phyloP scores from a whole-genome alignment of 1,140 invertebrate species.

The Pissodes strobi region DNA sequence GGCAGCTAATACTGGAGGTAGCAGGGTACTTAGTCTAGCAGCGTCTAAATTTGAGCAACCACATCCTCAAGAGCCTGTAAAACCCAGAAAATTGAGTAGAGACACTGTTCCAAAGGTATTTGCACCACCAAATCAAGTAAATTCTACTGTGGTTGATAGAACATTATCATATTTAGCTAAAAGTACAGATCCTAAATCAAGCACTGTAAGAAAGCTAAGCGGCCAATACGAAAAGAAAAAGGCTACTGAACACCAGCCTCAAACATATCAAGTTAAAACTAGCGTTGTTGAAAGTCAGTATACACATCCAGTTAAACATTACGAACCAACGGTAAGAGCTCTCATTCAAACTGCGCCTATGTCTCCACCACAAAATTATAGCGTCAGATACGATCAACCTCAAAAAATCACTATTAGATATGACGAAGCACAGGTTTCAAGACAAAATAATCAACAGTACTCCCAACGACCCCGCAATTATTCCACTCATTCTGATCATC shows the following conservation, averaged over 20 bases:
- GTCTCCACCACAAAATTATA: constrained; percentile 18
- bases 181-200: constrained; percentile 32
- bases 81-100: constrained; percentile 44
- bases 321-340: constrained; percentile 7
- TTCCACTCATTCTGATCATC: constrained; percentile 9
- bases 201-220: constrained; percentile 50
- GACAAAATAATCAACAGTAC: neutral
- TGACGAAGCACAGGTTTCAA: too few relatives aligned
- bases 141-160: constrained; percentile 7
- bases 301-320: constrained; percentile 14
- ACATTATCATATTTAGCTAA: constrained; percentile 19
- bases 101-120: constrained; percentile 23
- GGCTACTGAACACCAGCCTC: constrained; percentile 17
- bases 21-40: constrained; percentile 54
- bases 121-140: neutral
- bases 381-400: constrained; percentile 19
- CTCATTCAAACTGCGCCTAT: neutral
- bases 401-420: constrained; percentile 28
- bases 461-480: constrained; percentile 13
- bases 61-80: constrained; percentile 38
- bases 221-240: constrained; percentile 49
- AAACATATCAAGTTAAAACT: constrained; percentile 33
- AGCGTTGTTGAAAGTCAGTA: constrained; percentile 34
- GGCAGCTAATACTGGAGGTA: constrained; percentile 51
- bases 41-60: constrained; percentile 58